These are phyloP conservation scores for Heliconius melpomene DNA, from an alignment of 1,140 invertebrate species.

Conservation along the genomic window DNA sequence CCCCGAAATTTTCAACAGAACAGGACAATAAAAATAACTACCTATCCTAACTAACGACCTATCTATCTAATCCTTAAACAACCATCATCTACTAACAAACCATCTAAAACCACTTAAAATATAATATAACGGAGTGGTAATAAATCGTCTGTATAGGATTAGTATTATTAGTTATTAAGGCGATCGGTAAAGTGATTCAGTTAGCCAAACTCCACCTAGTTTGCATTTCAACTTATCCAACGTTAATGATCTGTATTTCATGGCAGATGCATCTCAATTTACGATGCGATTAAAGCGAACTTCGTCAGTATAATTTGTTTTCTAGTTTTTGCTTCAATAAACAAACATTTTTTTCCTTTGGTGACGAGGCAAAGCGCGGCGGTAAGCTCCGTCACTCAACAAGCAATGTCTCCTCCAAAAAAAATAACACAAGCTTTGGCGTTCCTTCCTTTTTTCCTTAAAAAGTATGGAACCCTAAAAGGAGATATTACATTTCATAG, in stretches of 20 bases:
- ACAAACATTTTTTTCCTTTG: background rate
- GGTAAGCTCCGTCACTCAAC: too few species aligned
- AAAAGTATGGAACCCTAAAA: too few species aligned
- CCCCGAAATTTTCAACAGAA: too few species aligned
- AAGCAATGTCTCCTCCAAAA: too few species aligned
- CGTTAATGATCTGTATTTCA: conserved; percentile 13
- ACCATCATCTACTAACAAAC: too few species aligned
- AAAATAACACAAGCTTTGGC: too few species aligned
- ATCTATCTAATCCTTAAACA: too few species aligned
- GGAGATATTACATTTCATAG: too few species aligned
- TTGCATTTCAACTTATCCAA: conserved; percentile 11
- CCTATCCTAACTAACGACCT: too few species aligned
- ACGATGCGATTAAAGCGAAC: background rate
- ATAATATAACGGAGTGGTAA: background rate
- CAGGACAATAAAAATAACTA: too few species aligned
- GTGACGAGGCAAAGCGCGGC: too few species aligned
- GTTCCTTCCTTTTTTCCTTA: too few species aligned
- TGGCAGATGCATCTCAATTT: background rate
- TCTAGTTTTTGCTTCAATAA: background rate
- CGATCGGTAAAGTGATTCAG: conserved; percentile 9
- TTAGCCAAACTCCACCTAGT: conserved; percentile 9
- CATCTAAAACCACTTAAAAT: background rate
- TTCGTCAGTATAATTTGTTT: background rate
- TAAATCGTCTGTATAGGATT: conserved; percentile 1
- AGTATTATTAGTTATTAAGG: conserved; percentile 3